phyloP scores from a whole-genome alignment of 53 echinoderm and acorn worm genomes.

The Patiria pectinifera region DNA sequence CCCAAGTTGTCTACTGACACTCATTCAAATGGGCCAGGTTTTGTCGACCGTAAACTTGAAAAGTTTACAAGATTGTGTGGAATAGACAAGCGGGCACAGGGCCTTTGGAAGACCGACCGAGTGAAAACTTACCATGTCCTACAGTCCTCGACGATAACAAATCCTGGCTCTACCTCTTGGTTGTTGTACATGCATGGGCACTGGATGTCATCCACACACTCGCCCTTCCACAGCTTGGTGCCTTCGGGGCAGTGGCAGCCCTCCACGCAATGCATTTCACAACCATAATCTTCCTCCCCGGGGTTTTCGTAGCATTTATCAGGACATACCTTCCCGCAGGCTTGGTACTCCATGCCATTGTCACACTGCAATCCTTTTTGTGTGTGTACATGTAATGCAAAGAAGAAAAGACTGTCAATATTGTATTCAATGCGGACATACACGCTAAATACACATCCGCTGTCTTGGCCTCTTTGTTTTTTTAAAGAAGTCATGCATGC shows the following conservation, averaged over 20 bases:
- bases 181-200: constrained; percentile 76
- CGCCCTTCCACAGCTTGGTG: constrained; percentile 46
- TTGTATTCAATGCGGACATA: no score
- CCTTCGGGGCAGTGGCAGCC: background rate
- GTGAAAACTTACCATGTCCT: constrained; percentile 69
- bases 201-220: constrained; percentile 57
- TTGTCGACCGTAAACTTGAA: no score
- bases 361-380: constrained; percentile 84
- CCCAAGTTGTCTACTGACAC: no score
- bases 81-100: no score
- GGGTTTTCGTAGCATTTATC: constrained; percentile 54
- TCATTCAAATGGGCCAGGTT: no score
- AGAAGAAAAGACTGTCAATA: no score
- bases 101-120: no score
- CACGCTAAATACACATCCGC: no score
- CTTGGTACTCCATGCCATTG: constrained; percentile 66
- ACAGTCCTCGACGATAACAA: constrained; percentile 37
- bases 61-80: no score
- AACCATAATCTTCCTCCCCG: background rate
- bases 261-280: background rate
- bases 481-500: no score
- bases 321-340: constrained; percentile 68
- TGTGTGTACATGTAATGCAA: no score
- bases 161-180: constrained; percentile 31
- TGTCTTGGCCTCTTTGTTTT: no score